Base-by-base conservation (phyloP, 2,888 invertebrate genomes). In the Ochropacha duplaris region DNA sequence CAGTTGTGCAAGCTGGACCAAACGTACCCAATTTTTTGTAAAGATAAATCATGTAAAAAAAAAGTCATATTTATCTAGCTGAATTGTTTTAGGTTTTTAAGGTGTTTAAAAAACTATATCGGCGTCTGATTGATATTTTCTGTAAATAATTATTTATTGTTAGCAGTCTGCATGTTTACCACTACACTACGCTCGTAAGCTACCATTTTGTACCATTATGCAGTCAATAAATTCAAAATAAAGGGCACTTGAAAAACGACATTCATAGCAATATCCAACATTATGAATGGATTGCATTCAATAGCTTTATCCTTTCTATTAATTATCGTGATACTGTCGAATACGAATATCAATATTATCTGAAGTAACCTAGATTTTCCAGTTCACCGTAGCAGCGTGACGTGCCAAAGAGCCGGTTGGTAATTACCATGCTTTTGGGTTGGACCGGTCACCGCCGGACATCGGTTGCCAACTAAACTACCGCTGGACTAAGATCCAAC, bases 381-480 rank as follows among this genome's bases (percentile, higher is more conserved):
- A 58, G 56, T 56, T 31, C 52, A 54, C 49, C 55, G 51, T 60
- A 56, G 57, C 56, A 44, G 57, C 55, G 65, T 64, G 69, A 68
- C 63, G 71, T 71, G 70, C 69, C 69, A 68, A 72, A 68, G 69
- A 74, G 69, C 66, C 62, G 68, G 66, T 69, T 66, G 57, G 60
- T 79, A 74, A 79, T 78, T 75, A 74, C 72, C 64, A 69, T 64
- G 67, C 61, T 65, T 71, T 66, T 62, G 60, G 66, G 59, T 54
- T 59, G 55, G 54, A 24, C 26, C 54, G 54, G 31, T 28, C 50
- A 51, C 34, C 58, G 61, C 66, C 70, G 73, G 74, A 74, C 73
- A 73, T 75, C 71, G 72, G 62, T 56, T 59, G 64, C 49, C 58
- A 65, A 60, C 57, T 60, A 19, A 22, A 34, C 22, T 52, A 44